phyloP scores from a whole-genome alignment of 2,113 vertebrate species.

The Heterocephalus glaber region DNA sequence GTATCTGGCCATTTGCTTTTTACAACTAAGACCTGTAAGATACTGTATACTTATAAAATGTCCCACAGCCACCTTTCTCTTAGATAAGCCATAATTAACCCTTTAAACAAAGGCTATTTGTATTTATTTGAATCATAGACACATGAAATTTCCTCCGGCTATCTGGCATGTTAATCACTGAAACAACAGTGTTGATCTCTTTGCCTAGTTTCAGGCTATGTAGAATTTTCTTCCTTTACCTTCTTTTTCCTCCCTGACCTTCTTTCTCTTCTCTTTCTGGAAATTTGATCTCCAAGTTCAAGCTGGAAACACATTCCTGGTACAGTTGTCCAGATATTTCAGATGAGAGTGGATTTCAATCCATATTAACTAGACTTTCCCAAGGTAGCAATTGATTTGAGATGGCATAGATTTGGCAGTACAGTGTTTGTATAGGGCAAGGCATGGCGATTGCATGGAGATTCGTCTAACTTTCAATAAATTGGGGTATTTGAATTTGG shows the following conservation, averaged over 20 bases:
- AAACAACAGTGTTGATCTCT: not conserved
- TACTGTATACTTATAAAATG: not conserved
- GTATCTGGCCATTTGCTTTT: not conserved
- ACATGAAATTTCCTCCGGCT: not conserved
- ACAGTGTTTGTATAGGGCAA: not conserved
- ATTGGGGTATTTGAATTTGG: slow-evolving; percentile 28
- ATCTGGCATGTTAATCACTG: not conserved
- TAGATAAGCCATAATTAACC: not conserved
- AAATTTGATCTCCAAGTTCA: not conserved
- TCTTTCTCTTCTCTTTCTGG: not conserved
- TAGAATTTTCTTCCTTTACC: not conserved
- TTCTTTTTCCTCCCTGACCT: not conserved
- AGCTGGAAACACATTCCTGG: not conserved
- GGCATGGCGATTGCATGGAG: not conserved
- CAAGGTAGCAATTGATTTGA: not conserved
- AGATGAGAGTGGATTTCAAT: slow-evolving; percentile 32
- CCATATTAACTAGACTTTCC: not conserved
- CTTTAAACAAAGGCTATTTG: not conserved
- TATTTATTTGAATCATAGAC: not conserved
- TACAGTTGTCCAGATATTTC: slow-evolving; percentile 12
- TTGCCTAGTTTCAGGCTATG: not conserved
- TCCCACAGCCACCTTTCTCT: not conserved
- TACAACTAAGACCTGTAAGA: not conserved
- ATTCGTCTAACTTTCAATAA: slow-evolving; percentile 24
- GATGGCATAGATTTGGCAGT: not conserved